These are phyloP conservation scores for Semnornis frantzii DNA, from an alignment of 2,113 vertebrate genomes.

Conservation along the genomic window DNA sequence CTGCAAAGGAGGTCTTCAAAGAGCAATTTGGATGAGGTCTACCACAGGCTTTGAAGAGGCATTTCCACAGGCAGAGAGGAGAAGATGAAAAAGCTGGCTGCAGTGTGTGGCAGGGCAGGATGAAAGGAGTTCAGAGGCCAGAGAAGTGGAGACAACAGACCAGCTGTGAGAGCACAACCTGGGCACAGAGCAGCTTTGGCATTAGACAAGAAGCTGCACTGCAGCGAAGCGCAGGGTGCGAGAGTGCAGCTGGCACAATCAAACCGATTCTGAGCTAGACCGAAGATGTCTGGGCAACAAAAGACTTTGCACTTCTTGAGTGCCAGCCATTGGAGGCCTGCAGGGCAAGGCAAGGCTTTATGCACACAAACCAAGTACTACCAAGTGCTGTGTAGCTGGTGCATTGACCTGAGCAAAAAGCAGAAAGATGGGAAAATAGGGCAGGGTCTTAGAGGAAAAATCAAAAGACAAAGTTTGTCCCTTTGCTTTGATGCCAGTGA, in stretches of 20 bases:
- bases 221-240: fast-evolving
- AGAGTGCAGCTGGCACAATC: not conserved
- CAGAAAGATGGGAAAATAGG: not conserved
- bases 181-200: fast-evolving
- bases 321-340: fast-evolving
- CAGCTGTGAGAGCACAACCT: not conserved
- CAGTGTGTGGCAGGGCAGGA: fast-evolving
- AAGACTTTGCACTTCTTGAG: not conserved
- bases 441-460: not conserved
- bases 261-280: not conserved
- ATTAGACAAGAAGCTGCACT: fast-evolving
- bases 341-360: not conserved
- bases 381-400: not conserved
- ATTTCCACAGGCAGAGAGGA: not conserved
- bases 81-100: not conserved
- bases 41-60: fast-evolving
- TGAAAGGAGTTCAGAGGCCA: not conserved
- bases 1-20: not conserved
- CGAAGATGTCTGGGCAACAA: not conserved
- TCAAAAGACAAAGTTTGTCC: not conserved
- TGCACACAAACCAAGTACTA: not conserved
- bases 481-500: not conserved
- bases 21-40: fast-evolving
- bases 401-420: not conserved
- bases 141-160: not conserved